Percentiles rank a stretch among this genome's conserved stretches.
These are phyloP conservation scores for Trididemnum miniatum DNA, from an alignment of 23 tunicate genomes.

Conservation along the genomic window DNA sequence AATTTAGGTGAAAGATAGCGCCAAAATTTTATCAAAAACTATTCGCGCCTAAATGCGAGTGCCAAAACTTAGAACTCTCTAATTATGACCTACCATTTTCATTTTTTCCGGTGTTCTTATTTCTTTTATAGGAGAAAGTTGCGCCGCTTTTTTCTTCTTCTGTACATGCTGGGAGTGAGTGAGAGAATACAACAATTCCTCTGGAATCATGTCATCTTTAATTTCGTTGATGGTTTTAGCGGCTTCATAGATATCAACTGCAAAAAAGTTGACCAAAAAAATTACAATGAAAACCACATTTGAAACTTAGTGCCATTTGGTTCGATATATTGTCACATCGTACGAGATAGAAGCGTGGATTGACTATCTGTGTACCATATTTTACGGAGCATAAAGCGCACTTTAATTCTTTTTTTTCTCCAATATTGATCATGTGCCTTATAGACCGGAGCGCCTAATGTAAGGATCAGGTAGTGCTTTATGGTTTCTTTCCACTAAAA, in stretches of 20 bases:
- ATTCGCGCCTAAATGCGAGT: background rate
- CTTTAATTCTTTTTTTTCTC: no score
- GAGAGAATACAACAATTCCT: slow-evolving; percentile 78
- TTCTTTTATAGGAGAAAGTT: slow-evolving; percentile 65
- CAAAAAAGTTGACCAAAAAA: background rate
- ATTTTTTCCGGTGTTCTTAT: slow-evolving; percentile 70
- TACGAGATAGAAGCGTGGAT: no score
- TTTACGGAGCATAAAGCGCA: no score
- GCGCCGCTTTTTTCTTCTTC: background rate
- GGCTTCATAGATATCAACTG: background rate
- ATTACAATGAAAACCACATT: no score
- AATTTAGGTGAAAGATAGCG: background rate
- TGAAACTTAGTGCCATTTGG: no score
- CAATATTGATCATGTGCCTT: no score
- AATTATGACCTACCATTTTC: slow-evolving; percentile 45
- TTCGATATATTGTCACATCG: no score
- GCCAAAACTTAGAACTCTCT: background rate
- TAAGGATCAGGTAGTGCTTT: no score
- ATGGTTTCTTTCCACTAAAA: no score
- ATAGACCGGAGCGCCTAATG: no score
- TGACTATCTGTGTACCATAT: no score
- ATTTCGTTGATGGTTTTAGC: background rate
- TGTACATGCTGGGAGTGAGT: slow-evolving; percentile 34
- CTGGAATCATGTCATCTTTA: slow-evolving; percentile 72
- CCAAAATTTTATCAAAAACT: background rate